These are phyloP conservation scores for Scolopax bukidnonensis DNA, from an alignment of 2,797 vertebrate species.

Conservation along the genomic window DNA sequence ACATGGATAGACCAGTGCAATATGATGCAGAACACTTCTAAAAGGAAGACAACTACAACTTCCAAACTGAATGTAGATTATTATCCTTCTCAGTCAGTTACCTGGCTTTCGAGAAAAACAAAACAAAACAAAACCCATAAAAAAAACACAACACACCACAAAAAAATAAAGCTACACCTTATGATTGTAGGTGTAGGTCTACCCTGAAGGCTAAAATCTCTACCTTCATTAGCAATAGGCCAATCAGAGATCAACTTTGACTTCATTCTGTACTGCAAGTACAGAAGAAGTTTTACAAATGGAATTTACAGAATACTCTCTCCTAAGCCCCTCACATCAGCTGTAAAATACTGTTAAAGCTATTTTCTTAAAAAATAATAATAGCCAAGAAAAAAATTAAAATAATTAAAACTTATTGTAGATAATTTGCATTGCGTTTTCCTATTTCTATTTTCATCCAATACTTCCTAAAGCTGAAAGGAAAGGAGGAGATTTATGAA, in stretches of 20 bases:
- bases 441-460: background rate
- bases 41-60: background rate
- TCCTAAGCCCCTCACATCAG: background rate
- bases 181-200: background rate
- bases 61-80: background rate
- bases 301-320: fast-evolving
- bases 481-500: background rate
- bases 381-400: background rate
- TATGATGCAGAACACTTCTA: background rate
- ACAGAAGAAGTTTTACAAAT: background rate
- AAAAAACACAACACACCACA: too few species aligned
- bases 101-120: background rate
- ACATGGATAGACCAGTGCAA: background rate
- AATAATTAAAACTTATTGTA: background rate
- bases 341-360: background rate
- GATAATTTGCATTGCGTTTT: background rate
- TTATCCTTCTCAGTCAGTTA: background rate
- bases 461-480: background rate
- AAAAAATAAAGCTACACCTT: background rate
- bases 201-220: background rate
- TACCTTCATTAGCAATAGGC: background rate
- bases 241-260: background rate
- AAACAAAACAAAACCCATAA: fast-evolving
- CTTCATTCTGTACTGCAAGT: background rate
- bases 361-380: background rate